phyloP scores from a whole-genome alignment of 2,113 vertebrate genomes.

The Agelaius tricolor region DNA sequence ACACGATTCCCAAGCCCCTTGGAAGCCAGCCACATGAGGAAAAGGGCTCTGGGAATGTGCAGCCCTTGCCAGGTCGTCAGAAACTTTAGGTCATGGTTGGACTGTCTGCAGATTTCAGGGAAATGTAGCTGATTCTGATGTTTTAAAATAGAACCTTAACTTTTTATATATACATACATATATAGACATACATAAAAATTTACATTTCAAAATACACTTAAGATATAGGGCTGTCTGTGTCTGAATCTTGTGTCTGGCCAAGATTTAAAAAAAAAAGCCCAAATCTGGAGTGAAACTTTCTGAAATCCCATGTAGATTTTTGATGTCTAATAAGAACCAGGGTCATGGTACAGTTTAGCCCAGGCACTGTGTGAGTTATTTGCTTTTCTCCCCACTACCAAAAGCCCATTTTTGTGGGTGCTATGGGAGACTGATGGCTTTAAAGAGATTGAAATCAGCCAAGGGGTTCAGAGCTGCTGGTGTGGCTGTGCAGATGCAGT shows the following conservation, averaged over 20 bases:
- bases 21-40: not conserved
- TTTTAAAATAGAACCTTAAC: not conserved
- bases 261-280: not conserved
- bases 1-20: not conserved
- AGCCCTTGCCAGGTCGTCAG: not conserved
- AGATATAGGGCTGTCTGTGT: not conserved
- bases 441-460: not conserved
- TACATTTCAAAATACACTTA: not conserved
- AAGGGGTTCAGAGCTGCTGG: not conserved
- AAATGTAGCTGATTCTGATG: not conserved
- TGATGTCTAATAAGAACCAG: not conserved
- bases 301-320: not conserved
- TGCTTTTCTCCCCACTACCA: not conserved
- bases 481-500: not conserved
- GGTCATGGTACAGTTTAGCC: not conserved
- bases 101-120: not conserved
- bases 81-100: not conserved
- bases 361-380: not conserved
- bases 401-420: not conserved
- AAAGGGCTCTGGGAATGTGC: not conserved
- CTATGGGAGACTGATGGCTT: not conserved
- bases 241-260: not conserved
- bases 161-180: not conserved
- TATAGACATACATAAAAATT: rapidly evolving
- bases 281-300: not conserved